Evolutionary conservation across 2,113 vertebrate species (phyloP).

Genomic region (Corydoras maculifer): DNA sequence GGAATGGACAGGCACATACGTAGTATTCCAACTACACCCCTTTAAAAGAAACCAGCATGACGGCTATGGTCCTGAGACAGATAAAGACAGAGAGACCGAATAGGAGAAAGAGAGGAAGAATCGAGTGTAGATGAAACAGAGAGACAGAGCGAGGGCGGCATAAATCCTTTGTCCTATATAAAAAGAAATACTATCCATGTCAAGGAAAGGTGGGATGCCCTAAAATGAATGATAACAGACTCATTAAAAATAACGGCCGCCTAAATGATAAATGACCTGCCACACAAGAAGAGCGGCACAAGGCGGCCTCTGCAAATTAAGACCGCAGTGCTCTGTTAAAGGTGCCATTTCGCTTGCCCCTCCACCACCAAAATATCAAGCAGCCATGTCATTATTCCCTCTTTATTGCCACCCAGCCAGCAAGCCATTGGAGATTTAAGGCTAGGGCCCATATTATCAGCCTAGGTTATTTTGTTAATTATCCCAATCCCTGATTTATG

Average conservation of each 20-base stretch:
- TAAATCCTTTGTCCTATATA: constrained; percentile 77
- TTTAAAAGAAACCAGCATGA: constrained; percentile 44
- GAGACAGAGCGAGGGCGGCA: constrained; percentile 56
- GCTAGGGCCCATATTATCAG: constrained; percentile 36
- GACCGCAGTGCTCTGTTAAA: constrained; percentile 54
- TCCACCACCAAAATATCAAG: constrained; percentile 51
- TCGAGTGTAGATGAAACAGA: constrained; percentile 29
- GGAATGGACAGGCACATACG: constrained; percentile 6
- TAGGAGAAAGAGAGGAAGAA: constrained; percentile 29
- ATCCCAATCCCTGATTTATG: constrained; percentile 44
- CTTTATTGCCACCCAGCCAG: constrained; percentile 37
- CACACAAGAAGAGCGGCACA: constrained; percentile 63
- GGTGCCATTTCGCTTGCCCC: constrained; percentile 50
- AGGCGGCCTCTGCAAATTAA: constrained; percentile 67
- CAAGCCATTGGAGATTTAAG: constrained; percentile 33
- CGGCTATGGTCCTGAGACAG: constrained; percentile 52
- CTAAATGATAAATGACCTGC: constrained; percentile 69
- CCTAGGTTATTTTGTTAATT: constrained; percentile 47
- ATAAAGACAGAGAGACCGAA: constrained; percentile 25
- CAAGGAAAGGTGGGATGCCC: constrained; percentile 74
- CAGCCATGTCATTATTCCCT: constrained; percentile 37
- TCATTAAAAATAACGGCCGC: constrained; percentile 76
- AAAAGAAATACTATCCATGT: constrained; percentile 76
- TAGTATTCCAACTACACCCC: constrained; percentile 35
- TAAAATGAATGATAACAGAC: constrained; percentile 80